Evolutionary conservation across 2,888 invertebrate species (phyloP).

Genomic region (Pristionchus exspectatus): DNA sequence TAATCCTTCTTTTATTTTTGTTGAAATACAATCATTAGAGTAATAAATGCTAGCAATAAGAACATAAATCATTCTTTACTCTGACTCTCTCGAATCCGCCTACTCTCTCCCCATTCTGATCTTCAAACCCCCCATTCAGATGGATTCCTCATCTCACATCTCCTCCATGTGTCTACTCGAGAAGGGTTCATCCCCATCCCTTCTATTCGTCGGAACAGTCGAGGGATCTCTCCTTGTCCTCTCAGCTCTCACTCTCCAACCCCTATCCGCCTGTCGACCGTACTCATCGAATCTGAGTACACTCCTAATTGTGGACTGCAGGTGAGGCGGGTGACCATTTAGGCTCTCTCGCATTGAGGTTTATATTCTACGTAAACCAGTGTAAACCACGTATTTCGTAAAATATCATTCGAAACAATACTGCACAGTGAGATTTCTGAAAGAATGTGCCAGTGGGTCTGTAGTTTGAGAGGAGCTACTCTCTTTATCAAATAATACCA

Average conservation of each 20-base stretch:
- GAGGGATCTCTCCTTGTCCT: slow-evolving; percentile 50
- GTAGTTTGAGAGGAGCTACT: no score
- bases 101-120: no score
- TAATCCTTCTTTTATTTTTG: background rate
- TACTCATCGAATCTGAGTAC: slow-evolving; percentile 56
- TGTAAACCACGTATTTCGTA: no score
- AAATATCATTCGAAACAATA: no score
- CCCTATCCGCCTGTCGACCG: slow-evolving; percentile 67
- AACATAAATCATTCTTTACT: no score
- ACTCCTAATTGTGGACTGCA: slow-evolving; percentile 5
- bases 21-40: background rate
- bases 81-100: background rate
- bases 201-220: slow-evolving; percentile 52
- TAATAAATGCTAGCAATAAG: no score
- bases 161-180: slow-evolving; percentile 22
- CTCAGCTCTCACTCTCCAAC: slow-evolving; percentile 60
- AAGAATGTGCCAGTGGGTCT: no score
- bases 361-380: background rate
- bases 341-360: background rate
- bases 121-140: slow-evolving; percentile 27
- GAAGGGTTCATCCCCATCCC: background rate
- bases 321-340: background rate
- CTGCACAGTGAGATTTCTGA: no score
- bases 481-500: background rate
- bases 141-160: slow-evolving; percentile 31